phyloP scores from a whole-genome alignment of 2,888 invertebrate genomes.

The Gasteruption jaculator region DNA sequence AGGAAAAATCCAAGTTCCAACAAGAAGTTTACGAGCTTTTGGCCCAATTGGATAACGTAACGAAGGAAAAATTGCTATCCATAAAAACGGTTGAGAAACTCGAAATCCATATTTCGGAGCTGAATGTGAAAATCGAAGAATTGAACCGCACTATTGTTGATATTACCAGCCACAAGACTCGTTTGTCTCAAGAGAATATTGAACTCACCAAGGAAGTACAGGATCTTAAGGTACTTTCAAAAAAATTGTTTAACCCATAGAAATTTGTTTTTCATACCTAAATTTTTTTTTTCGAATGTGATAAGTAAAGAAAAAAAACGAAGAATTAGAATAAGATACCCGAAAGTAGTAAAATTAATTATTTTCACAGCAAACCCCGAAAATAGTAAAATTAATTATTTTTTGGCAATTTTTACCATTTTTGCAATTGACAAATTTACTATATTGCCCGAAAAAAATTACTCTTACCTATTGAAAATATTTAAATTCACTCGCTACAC shows the following conservation, averaged over 20 bases:
- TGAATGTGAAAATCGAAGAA: conserved; percentile 94
- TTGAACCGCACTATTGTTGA: conserved; percentile 96
- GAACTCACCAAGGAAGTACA: conserved; percentile 94
- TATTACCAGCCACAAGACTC: conserved; percentile 94
- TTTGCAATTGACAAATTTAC: too few relatives aligned
- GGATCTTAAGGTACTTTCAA: conserved; percentile 84
- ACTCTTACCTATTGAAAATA: too few relatives aligned
- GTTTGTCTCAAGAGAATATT: conserved; percentile 91
- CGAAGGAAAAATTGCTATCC: conserved; percentile 84
- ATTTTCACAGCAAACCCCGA: too few relatives aligned
- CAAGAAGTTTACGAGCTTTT: conserved; percentile 97
- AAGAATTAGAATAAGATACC: too few relatives aligned
- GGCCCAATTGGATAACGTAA: conserved; percentile 89
- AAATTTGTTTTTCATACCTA: too few relatives aligned
- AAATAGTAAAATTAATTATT: too few relatives aligned
- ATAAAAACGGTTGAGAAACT: conserved; percentile 84
- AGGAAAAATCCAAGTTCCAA: conserved; percentile 98
- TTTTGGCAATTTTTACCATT: too few relatives aligned
- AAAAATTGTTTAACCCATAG: too few relatives aligned
- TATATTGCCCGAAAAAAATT: too few relatives aligned
- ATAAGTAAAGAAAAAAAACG: too few relatives aligned
- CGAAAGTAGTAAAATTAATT: too few relatives aligned
- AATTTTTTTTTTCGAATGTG: not conserved
- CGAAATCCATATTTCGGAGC: conserved; percentile 86
- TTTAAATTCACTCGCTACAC: too few relatives aligned